phyloP scores from a whole-genome alignment of 2,888 invertebrate genomes.

The Cenopis cana region DNA sequence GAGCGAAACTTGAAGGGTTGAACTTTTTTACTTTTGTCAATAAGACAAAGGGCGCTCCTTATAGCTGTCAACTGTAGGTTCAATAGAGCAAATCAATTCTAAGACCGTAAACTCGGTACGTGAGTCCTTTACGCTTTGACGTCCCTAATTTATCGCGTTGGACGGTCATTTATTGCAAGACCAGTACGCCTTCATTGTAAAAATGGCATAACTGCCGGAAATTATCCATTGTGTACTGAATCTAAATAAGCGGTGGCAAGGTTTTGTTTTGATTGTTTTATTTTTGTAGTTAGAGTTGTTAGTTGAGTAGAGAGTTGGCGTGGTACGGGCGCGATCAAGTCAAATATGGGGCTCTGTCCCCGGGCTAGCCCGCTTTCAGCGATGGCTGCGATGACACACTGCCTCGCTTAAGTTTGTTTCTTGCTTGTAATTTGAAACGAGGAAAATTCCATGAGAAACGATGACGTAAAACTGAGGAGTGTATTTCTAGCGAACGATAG shows the following conservation, averaged over 20 bases:
- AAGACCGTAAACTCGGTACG: constrained; percentile 36
- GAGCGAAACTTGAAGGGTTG: not conserved
- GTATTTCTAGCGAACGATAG: not conserved
- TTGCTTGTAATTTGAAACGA: constrained; percentile 6
- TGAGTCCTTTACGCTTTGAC: constrained; percentile 36
- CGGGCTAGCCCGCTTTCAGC: constrained; percentile 14
- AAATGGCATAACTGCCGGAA: not conserved
- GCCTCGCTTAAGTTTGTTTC: constrained; percentile 31
- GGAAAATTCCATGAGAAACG: constrained; percentile 5
- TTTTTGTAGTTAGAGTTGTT: not conserved
- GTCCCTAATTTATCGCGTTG: constrained; percentile 37
- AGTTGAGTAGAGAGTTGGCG: not conserved
- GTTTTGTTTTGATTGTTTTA: constrained; percentile 6
- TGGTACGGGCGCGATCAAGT: constrained; percentile 23
- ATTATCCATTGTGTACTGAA: constrained; percentile 2
- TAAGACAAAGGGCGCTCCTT: constrained; percentile 4
- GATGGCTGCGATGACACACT: constrained; percentile 35
- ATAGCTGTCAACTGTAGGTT: constrained; percentile 14
- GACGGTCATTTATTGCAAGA: constrained; percentile 33
- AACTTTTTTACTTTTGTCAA: not conserved
- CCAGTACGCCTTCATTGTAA: not conserved
- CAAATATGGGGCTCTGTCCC: constrained; percentile 28
- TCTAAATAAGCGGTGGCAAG: constrained; percentile 3
- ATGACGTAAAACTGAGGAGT: not conserved
- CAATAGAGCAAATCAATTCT: constrained; percentile 38